Percentiles rank a stretch among this genome's conserved stretches.
These are phyloP conservation scores for Taenioides sp. DNA, from an alignment of 2,797 vertebrate species.

Conservation along the genomic window DNA sequence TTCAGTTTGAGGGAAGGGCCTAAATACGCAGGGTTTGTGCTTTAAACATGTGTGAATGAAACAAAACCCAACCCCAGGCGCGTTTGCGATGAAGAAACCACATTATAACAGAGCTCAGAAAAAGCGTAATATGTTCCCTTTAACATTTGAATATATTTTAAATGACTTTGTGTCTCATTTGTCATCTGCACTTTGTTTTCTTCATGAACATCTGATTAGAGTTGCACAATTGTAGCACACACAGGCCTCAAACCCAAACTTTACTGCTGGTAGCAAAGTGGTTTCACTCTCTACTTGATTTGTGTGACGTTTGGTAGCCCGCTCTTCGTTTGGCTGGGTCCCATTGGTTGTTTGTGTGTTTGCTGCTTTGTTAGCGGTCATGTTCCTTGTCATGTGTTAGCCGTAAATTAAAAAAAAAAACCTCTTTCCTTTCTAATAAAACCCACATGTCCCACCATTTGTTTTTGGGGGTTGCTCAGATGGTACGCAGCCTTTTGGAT, in stretches of 20 bases:
- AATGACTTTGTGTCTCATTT: background rate
- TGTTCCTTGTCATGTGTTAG: constrained; percentile 73
- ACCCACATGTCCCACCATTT: constrained; percentile 72
- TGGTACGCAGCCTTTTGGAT: constrained; percentile 55
- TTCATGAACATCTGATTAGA: background rate
- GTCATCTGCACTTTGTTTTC: background rate
- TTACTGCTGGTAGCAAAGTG: background rate
- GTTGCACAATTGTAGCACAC: constrained; percentile 3
- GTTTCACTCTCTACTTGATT: constrained; percentile 57
- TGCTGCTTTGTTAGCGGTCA: constrained; percentile 73
- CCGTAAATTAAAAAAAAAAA: constrained; percentile 68
- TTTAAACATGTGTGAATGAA: too few species aligned
- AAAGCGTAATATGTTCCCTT: too few species aligned
- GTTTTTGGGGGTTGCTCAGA: constrained; percentile 49
- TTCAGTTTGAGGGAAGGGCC: too few species aligned
- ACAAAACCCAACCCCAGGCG: too few species aligned
- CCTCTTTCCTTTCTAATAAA: constrained; percentile 67
- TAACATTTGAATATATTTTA: background rate
- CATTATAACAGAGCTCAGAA: too few species aligned
- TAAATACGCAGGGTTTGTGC: too few species aligned
- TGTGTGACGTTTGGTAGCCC: constrained; percentile 62
- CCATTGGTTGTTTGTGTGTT: constrained; percentile 69
- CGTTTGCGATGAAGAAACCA: too few species aligned
- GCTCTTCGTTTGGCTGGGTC: constrained; percentile 34
- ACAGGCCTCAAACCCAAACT: constrained; percentile 33